Conservation (phyloP, 2,797 vertebrate species). For the Silurus lanzhouensis region DNA sequence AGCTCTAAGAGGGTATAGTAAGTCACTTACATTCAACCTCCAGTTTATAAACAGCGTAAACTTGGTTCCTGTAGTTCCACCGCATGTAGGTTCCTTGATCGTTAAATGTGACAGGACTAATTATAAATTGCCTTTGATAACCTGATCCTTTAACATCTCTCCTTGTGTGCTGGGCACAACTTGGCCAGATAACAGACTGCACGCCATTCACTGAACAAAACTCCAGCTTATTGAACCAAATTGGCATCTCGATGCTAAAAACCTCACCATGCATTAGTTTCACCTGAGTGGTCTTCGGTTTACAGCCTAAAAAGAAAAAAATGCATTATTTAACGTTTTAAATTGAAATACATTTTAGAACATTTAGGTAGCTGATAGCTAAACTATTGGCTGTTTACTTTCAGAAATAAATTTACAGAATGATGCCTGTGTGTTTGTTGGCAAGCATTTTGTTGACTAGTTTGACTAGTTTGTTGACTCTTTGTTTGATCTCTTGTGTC, state of each 20-base stretch:
- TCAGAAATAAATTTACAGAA: neutral
- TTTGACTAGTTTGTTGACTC: neutral
- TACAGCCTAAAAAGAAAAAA: conserved; percentile 15
- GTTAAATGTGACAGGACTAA: conserved; percentile 60
- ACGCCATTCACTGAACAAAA: conserved; percentile 54
- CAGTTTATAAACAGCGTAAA: conserved; percentile 60
- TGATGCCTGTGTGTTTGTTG: neutral
- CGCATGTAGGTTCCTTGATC: conserved; percentile 67
- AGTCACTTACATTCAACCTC: conserved; percentile 61
- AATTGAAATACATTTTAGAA: neutral
- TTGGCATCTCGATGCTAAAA: conserved; percentile 66
- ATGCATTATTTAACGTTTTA: neutral
- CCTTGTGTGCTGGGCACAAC: conserved; percentile 11
- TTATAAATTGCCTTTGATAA: conserved; percentile 55
- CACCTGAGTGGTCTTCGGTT: neutral
- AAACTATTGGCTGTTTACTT: neutral
- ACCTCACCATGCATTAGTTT: neutral
- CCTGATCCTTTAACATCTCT: conserved; percentile 56
- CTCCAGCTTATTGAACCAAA: conserved; percentile 56
- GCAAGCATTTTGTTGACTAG: neutral
- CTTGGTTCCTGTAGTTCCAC: conserved; percentile 58
- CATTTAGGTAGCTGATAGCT: neutral
- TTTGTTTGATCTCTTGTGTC: neutral
- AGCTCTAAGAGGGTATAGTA: neutral
- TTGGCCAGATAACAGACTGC: neutral